Percentiles rank a stretch among this genome's conserved stretches.
phyloP scores from a whole-genome alignment of 2,113 vertebrate genomes.

The Prinia subflava region DNA sequence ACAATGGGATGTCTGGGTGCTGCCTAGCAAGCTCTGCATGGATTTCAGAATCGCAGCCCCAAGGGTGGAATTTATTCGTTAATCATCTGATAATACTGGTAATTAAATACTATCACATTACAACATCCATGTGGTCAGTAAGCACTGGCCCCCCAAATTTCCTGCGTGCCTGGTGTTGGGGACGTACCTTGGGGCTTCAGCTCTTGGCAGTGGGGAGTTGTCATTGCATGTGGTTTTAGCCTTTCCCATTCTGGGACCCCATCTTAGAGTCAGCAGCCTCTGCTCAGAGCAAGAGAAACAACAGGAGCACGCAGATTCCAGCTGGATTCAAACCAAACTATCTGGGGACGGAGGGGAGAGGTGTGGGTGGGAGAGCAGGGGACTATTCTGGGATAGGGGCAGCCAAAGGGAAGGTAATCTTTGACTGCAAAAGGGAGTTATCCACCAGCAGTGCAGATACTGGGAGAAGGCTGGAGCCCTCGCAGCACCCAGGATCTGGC shows the following conservation, averaged over 20 bases:
- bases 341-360: background rate
- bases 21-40: background rate
- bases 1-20: background rate
- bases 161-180: rapidly evolving
- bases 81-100: background rate
- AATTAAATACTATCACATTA: background rate
- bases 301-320: background rate
- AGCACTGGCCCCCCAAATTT: background rate
- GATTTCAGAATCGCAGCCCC: background rate
- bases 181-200: background rate
- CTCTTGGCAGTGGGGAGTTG: background rate
- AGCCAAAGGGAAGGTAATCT: background rate
- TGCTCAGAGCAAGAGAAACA: background rate
- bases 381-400: background rate
- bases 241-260: background rate
- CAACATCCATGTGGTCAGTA: background rate
- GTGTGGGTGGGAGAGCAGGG: background rate
- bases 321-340: background rate
- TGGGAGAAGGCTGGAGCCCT: background rate
- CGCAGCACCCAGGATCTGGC: background rate
- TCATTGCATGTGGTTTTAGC: background rate
- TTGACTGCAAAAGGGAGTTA: background rate
- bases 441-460: background rate
- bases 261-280: background rate
- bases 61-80: background rate